Base-by-base conservation (phyloP, 2,113 vertebrate species). In the Sinocyclocheilus maitianheensis region DNA sequence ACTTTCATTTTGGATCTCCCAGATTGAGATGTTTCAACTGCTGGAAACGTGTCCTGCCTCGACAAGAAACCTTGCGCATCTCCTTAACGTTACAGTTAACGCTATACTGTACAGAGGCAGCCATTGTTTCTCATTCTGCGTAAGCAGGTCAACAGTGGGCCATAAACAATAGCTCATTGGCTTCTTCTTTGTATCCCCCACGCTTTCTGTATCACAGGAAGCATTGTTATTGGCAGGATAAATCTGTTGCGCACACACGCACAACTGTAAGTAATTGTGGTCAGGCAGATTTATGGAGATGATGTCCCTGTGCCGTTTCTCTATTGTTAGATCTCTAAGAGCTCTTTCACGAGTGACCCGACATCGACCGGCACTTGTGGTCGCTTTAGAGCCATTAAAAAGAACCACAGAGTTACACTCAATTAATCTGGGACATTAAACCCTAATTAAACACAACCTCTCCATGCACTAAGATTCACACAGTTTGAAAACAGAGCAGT, bases 371-470 rank as follows among this genome's bases (percentile, higher is more conserved):
- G 22, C 40, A 1, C 63, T 26, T 81, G 58, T 65, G 55, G 58
- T 51, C 20, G 2, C 77, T 63, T 62, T 63, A 80, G 43, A 82
- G 80, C 24, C 43, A 67, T 82, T 69, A 34, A 67, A 48, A 62
- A 26, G 8, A 43, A 81, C 62, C 62, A 81, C 62, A 67, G 62
- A 67, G 34, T 67, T 81, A 51, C 40, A 48, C n/a, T 30, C n/a
- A 51, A 69, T 81, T 69, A 67, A 82, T 69, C 63, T 82, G 62
- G 43, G 62, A 48, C 60, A 69, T 82, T 82, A 65, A 69, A 48
- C 40, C 43, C 3, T 14, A 69, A 82, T 51, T 82, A 82, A 81
- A 69, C 62, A 80, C 14, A 18, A 80, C 22, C 58, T 26, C 24
- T n/a, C 5, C 6, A n/a, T 24, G 40, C 72, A n/a, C 71, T 20